Evolutionary conservation across 2,797 vertebrate genomes (phyloP), one percentile per base, ranked within the genome.

Genomic region (Takifugu ocellatus): DNA sequence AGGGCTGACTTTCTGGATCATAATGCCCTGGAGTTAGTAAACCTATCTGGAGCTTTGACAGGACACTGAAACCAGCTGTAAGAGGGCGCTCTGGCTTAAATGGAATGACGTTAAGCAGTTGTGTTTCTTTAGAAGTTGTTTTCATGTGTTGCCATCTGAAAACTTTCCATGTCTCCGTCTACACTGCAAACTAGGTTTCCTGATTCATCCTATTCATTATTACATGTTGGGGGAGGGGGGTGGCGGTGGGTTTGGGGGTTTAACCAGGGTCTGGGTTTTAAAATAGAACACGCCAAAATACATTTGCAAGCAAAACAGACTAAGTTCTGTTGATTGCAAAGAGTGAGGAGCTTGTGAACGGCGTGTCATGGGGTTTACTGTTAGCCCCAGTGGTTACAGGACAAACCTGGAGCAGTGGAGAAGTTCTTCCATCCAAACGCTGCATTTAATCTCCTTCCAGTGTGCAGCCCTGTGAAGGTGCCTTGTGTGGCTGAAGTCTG

Each of bases 221-320:
- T 85, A 83, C 76, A 76, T 72, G 74, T 60, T 74, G 58, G 69
- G 64, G 62, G 73, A 75, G 76, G 78, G 31, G 9, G 31, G 31
- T 1, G 31, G 31, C 7, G 31, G 70, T 75, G 73, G 66, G 56
- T 63, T 57, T 69, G 67, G 55, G 69, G 72, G 68, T 80, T 83
- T 75, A 81, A 87, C 80, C 81, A 65, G 79, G 73, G 79, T 76
- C 70, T 79, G 79, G 77, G 72, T 84, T 91, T 90, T 87, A 89
- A 92, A 92, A 92, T 92, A 91, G 91, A 88, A 87, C 85, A 80
- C 82, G 86, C 89, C 86, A 87, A 90, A 90, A 88, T 87, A 89
- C 85, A 87, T 82, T 85, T 77, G 60, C 79, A 83, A 79, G 85
- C 84, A 84, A 90, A 85, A 92, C 91, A 92, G 91, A 92, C 84